Percentiles rank a stretch among this genome's conserved stretches.
Evolutionary conservation across 1,140 invertebrate species (phyloP).

Genomic region (Magallana gigas): DNA sequence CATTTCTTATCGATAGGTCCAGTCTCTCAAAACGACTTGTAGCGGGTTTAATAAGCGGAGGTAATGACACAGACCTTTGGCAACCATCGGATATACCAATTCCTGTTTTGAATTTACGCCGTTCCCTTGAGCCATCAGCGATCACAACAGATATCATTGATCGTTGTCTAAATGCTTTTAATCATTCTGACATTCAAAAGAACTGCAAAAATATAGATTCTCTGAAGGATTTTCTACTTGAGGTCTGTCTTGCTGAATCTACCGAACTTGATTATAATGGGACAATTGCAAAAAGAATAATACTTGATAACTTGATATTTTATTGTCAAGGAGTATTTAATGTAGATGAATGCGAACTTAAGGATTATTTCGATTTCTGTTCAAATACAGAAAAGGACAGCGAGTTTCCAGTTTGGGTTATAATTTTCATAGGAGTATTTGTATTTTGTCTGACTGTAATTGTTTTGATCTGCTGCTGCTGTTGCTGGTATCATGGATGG

Average conservation of each 20-base stretch:
- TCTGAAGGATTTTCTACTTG: constrained; percentile 57
- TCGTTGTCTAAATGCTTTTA: constrained; percentile 49
- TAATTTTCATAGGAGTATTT: neutral
- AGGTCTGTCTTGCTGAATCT: constrained; percentile 59
- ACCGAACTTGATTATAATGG: constrained; percentile 35
- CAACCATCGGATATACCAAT: constrained; percentile 61
- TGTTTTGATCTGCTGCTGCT: constrained; percentile 39
- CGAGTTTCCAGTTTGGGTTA: constrained; percentile 37
- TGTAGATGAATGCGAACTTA: constrained; percentile 57
- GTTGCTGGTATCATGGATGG: constrained; percentile 38
- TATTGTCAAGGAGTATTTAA: constrained; percentile 62
- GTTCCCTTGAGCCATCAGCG: constrained; percentile 29
- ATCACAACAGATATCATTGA: constrained; percentile 33
- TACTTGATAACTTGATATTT: constrained; percentile 55
- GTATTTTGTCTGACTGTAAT: constrained; percentile 26
- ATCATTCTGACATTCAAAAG: constrained; percentile 45
- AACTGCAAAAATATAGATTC: constrained; percentile 53
- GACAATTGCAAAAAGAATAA: constrained; percentile 40
- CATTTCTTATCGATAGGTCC: constrained; percentile 2
- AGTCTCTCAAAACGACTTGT: neutral
- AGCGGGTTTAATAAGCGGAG: neutral
- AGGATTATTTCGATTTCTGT: constrained; percentile 64
- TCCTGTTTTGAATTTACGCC: constrained; percentile 35
- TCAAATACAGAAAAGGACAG: constrained; percentile 40
- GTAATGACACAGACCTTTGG: constrained; percentile 48